Base-by-base conservation (phyloP, 2,113 vertebrate species). In the Grantiella picta region DNA sequence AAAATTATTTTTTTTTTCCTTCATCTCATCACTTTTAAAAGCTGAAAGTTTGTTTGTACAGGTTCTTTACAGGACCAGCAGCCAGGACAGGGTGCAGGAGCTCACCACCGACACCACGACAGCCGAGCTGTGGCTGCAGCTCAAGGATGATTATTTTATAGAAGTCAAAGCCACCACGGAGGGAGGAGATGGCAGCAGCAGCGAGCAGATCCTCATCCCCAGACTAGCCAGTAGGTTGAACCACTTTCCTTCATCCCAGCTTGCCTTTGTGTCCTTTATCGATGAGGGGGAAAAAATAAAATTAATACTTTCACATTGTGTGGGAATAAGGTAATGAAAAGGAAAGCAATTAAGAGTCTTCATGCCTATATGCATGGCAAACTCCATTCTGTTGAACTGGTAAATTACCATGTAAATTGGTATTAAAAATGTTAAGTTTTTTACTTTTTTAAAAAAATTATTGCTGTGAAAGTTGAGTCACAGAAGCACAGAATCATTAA, bases 151-250 rank as follows among this genome's bases (percentile, higher is more conserved):
- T 92, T 99, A 99, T 93, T 87, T 99, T 9, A 98, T 99, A 60
- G 98, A 99, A 97, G 98, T 99, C 40, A 98, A 98, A 91, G 98
- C 98, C 29, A 95, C 98, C 33, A 99, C 98, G 0, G 98, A 98
- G 10, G 99, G 99, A 0, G 99, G 99, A 2, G 98, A 99, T 35
- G 99, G 99, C 10, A 96, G 96, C 45, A 99, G 98, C 91, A 99
- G 99, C 4, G 98, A 99, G 56, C 98, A 98, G 94, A 99, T 99
- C 97, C 98, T 99, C 96, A 99, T 99, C 65, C 99, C 99, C 89
- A 98, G 98, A 75, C 97, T 99, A 70, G 99, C 97, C 21, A 97
- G 98, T 98, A 96, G 53, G 98, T 97, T 28, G 4, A 85, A 19
- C 7, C 56, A 1, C 31, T 71, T 66, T 0, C 0, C 28, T 40